phyloP scores from a whole-genome alignment of 2,113 vertebrate species.

The Mugil cephalus region DNA sequence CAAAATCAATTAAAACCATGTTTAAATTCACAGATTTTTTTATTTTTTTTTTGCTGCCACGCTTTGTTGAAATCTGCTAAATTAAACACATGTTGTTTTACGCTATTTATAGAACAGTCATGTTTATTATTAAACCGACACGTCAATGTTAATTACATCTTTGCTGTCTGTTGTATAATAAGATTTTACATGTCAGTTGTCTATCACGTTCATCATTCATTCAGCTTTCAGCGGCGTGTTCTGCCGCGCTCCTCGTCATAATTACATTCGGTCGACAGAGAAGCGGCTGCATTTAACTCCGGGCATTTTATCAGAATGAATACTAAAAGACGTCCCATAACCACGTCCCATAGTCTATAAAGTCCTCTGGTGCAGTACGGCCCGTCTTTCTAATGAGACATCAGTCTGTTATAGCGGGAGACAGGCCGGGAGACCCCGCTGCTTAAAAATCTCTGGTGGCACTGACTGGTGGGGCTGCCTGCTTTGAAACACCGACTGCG shows the following conservation, averaged over 20 bases:
- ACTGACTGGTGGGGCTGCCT: slow-evolving; percentile 16
- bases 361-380: slow-evolving; percentile 41
- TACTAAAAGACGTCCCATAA: slow-evolving; percentile 48
- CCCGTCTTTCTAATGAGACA: slow-evolving; percentile 59
- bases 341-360: slow-evolving; percentile 15
- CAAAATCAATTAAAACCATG: slow-evolving; percentile 36
- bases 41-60: not conserved
- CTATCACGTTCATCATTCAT: slow-evolving; percentile 20
- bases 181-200: slow-evolving; percentile 21
- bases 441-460: slow-evolving; percentile 40
- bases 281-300: slow-evolving; percentile 12
- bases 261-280: slow-evolving; percentile 43
- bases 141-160: not conserved
- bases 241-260: not conserved
- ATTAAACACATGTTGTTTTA: slow-evolving; percentile 15
- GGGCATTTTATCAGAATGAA: slow-evolving; percentile 39
- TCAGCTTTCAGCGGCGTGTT: slow-evolving; percentile 4
- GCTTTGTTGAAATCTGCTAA: not conserved
- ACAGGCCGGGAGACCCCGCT: slow-evolving; percentile 43
- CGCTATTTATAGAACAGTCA: not conserved
- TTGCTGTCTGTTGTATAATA: not conserved
- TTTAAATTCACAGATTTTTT: not conserved
- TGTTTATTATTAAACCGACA: not conserved
- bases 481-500: slow-evolving; percentile 59
- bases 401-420: slow-evolving; percentile 27